phyloP scores from a whole-genome alignment of 2,113 vertebrate species.

The Cygnus buccinator region DNA sequence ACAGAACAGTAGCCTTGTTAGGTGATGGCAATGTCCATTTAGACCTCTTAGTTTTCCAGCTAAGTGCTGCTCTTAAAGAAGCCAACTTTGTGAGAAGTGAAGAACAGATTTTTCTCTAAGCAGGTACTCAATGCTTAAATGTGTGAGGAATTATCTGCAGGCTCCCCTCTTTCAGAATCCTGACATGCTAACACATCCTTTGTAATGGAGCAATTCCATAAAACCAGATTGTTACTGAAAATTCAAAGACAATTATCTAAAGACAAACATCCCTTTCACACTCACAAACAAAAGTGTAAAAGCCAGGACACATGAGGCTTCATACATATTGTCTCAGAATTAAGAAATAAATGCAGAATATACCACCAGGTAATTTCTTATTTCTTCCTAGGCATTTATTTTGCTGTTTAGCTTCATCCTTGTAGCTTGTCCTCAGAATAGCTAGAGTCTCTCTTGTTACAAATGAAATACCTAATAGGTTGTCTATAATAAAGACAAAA shows the following conservation, averaged over 20 bases:
- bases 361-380: neutral
- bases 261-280: neutral
- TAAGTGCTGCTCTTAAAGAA: neutral
- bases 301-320: neutral
- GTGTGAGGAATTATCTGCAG: neutral
- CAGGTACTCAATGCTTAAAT: neutral
- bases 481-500: neutral
- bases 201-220: neutral
- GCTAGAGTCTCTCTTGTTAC: neutral
- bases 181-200: neutral
- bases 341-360: neutral
- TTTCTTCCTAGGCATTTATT: neutral
- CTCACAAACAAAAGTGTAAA: neutral
- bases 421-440: neutral
- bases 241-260: neutral
- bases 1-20: neutral
- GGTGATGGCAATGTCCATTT: neutral
- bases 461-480: neutral
- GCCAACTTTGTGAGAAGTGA: neutral
- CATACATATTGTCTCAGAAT: neutral
- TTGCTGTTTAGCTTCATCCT: neutral
- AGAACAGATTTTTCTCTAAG: neutral
- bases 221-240: neutral
- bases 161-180: neutral
- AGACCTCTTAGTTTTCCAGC: neutral